Percentiles rank a stretch among this genome's conserved stretches.
phyloP scores from a whole-genome alignment of 30 jellyfish, hydroid and myxozoan genomes.

The Morbakka virulenta region DNA sequence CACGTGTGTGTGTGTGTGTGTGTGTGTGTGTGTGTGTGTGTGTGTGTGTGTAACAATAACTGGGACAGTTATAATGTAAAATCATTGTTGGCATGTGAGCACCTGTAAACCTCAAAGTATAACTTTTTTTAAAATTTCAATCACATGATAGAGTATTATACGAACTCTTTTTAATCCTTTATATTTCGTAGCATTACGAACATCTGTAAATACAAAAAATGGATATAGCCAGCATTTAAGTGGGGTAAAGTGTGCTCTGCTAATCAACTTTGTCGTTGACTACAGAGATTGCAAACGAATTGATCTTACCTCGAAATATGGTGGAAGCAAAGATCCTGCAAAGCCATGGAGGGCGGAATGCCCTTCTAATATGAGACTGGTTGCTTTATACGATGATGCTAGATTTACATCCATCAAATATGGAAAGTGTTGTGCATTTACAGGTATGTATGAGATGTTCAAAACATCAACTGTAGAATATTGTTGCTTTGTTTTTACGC shows the following conservation, averaged over 20 bases:
- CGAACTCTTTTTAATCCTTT: too few relatives aligned
- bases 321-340: slow-evolving; percentile 21
- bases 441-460: slow-evolving; percentile 28
- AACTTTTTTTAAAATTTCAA: too few relatives aligned
- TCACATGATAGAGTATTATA: too few relatives aligned
- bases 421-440: slow-evolving; percentile 72
- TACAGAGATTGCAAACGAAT: slow-evolving; percentile 30
- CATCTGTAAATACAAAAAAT: slow-evolving; percentile 3
- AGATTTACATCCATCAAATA: slow-evolving; percentile 43
- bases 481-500: too few relatives aligned
- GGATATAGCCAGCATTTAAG: slow-evolving; percentile 19
- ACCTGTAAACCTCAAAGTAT: too few relatives aligned
- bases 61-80: too few relatives aligned
- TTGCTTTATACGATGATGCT: slow-evolving; percentile 46
- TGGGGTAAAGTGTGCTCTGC: slow-evolving; percentile 64
- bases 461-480: too few relatives aligned
- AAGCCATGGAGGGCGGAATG: slow-evolving; percentile 73
- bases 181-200: slow-evolving; percentile 57
- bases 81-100: too few relatives aligned
- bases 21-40: too few relatives aligned
- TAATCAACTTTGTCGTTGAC: slow-evolving; percentile 43
- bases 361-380: slow-evolving; percentile 54
- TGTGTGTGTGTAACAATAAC: too few relatives aligned
- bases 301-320: background rate
- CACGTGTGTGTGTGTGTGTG: too few relatives aligned